Evolutionary conservation across 2,888 invertebrate species (phyloP).

Genomic region (Drosophila anceps): DNA sequence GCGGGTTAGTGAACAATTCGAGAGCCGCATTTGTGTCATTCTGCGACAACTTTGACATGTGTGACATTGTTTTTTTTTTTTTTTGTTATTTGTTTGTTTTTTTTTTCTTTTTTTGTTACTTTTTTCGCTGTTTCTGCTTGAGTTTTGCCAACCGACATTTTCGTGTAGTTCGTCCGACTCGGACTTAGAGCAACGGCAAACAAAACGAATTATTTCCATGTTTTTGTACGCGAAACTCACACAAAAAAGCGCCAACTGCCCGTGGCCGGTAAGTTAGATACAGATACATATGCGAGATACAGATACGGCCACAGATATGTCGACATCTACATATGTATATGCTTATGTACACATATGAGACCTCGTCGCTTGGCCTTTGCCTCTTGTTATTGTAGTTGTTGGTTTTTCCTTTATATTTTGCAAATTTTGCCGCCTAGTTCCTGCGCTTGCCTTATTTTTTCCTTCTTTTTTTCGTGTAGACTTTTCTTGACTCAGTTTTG

Average conservation of each 20-base stretch:
- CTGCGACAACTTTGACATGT: constrained; percentile 83
- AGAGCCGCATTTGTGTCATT: constrained; percentile 81
- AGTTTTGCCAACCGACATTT: constrained; percentile 70
- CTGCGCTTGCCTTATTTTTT: constrained; percentile 26
- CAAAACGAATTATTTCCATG: constrained; percentile 69
- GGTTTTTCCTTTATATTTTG: constrained; percentile 39
- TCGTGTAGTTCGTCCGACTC: constrained; percentile 71
- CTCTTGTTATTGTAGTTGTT: constrained; percentile 20
- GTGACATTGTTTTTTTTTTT: constrained; percentile 78
- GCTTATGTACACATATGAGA: constrained; percentile 26
- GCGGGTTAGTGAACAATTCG: constrained; percentile 70
- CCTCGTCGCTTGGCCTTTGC: constrained; percentile 46
- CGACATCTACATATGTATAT: constrained; percentile 28
- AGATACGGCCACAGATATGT: constrained; percentile 50
- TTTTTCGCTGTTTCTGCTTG: constrained; percentile 26
- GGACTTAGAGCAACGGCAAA: constrained; percentile 61
- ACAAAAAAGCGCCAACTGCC: constrained; percentile 43
- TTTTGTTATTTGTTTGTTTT: constrained; percentile 14
- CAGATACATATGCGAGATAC: constrained; percentile 61
- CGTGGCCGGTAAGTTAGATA: constrained; percentile 61
- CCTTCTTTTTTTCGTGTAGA: constrained; percentile 17
- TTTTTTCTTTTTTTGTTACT: constrained; percentile 37
- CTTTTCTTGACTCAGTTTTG: constrained; percentile 48
- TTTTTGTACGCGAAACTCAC: constrained; percentile 64
- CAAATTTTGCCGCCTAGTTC: constrained; percentile 65